Base-by-base conservation (phyloP, 2,797 vertebrate species). In the Pipistrellus pipistrellus region DNA sequence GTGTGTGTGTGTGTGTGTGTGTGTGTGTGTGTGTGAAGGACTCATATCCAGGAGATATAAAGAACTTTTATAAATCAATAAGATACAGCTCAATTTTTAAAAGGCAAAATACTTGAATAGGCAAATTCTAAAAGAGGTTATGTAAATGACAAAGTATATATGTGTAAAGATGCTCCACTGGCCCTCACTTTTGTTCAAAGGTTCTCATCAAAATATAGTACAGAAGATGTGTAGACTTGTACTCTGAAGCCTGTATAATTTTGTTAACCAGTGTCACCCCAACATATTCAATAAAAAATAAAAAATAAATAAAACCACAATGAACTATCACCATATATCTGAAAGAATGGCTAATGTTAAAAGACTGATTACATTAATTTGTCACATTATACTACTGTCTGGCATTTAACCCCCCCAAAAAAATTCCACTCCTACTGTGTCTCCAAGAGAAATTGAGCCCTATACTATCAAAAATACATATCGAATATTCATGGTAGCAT, bases 401-500 rank as follows among this genome's bases (percentile, higher is more conserved):
- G 46, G 68, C 73, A 82, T 76, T 86, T 81, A 85, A 85, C 48
- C 48, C 48, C 48, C 15, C 13, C 44, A 76, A 93, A 91, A 76
- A 93, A 86, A 71, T 38, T 62, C 5, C 62, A 87, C 6, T 77
- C 6, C 32, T 75, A 25, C 6, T 73, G 53, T 51, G 32, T 25
- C 20, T 13, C 38, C 38, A 80, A 83, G 44, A 91, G 35, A 83
- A 86, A 55, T 12, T 23, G 8, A 77, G 18, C 55, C 57, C 38
- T 51, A 25, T 85, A 35, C 20, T 32, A 30, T 46, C 35, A 38
- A 59, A 88, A 68, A 83, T 25, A 86, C 41, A 30, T 2, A 53
- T 8, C 66, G 32, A 82, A 78, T 38, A 18, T 32, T 82, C 55
- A 78, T 0, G 25, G 30, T 15, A 64, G 12, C 18, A 5, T 17